Base-by-base conservation (phyloP, 2,113 vertebrate species). In the Peromyscus californicus region DNA sequence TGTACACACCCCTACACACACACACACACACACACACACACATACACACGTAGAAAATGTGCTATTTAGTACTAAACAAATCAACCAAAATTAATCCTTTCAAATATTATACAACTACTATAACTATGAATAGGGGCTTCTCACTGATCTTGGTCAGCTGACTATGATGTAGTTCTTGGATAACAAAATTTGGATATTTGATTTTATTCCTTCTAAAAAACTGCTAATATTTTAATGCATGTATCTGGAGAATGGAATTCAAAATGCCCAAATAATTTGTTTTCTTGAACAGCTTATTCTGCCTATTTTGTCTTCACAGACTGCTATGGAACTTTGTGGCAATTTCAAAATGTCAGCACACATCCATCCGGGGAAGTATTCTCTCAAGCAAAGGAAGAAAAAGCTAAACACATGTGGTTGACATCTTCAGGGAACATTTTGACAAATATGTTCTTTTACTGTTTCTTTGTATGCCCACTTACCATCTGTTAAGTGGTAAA, bases 361-460 rank as follows among this genome's bases (percentile, higher is more conserved):
- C 10, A 75, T 75, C n/a, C 24, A 90, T 31, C 54, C 31, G 10
- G 6, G 7, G 11, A 87, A 42, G 48, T 22, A 33, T 67, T 67
- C 79, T 87, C 61, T 92, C 51, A 83, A 65, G n/a, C 22, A 85
- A 89, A 84, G 45, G 42, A 17, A 94, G 70, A 36, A 72, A 95
- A 93, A 65, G 0, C 21, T 63, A 83, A 24, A 75, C 8, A 94
- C 9, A 42, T 57, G 51, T 36, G 33, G 54, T 42, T 78, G 78
- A n/a, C 61, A 15, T 93, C 75, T 63, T 89, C 48, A 94, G 69
- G 36, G 12, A 91, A 78, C 5, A 82, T 31, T 93, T 69, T 65
- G 39, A 85, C 51, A 89, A 91, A 76, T 83, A 45, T 5, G 10
- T 89, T 76, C 16, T 93, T 72, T 72, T 45, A 36, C 13, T 95